Evolutionary conservation across 2,888 invertebrate species (phyloP).

Genomic region (Leptogaster cylindrica): DNA sequence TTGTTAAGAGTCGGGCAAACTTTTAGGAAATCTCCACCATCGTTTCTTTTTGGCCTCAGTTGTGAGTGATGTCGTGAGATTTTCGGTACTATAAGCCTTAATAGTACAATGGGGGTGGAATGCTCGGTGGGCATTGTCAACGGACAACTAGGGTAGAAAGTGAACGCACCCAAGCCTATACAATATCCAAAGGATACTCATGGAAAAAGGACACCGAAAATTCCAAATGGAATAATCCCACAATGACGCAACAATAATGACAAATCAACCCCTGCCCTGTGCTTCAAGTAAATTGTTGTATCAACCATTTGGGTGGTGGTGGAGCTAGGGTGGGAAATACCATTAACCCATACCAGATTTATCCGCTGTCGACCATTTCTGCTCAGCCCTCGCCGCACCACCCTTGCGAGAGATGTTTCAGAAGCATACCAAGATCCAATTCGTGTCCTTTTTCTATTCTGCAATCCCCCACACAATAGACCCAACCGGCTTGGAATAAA

Average conservation of each 20-base stretch:
- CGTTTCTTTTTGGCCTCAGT: not conserved
- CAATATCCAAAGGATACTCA: conserved; percentile 34
- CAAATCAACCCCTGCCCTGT: conserved; percentile 33
- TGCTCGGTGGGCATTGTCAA: conserved; percentile 14
- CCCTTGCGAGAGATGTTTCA: conserved; percentile 35
- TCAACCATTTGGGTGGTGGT: not conserved
- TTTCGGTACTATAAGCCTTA: too few species aligned
- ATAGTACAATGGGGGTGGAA: too few species aligned
- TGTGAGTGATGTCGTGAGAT: conserved; percentile 17
- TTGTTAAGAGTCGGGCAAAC: conserved; percentile 18
- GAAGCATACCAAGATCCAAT: conserved; percentile 23
- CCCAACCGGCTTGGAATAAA: conserved; percentile 2
- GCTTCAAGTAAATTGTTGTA: conserved; percentile 26
- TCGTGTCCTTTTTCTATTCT: conserved; percentile 20
- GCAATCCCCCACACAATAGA: not conserved
- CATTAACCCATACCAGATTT: conserved; percentile 16
- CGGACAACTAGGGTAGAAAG: conserved; percentile 25
- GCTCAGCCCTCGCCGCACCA: not conserved
- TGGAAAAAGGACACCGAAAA: conserved; percentile 35
- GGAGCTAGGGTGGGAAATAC: conserved; percentile 8
- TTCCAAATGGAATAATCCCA: conserved; percentile 38
- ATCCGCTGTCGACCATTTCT: not conserved
- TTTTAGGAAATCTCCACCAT: conserved; percentile 14
- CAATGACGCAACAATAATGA: conserved; percentile 40
- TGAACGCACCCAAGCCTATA: conserved; percentile 29